Evolutionary conservation across 2,888 invertebrate species (phyloP).

Genomic region (Pachydiplax longipennis): DNA sequence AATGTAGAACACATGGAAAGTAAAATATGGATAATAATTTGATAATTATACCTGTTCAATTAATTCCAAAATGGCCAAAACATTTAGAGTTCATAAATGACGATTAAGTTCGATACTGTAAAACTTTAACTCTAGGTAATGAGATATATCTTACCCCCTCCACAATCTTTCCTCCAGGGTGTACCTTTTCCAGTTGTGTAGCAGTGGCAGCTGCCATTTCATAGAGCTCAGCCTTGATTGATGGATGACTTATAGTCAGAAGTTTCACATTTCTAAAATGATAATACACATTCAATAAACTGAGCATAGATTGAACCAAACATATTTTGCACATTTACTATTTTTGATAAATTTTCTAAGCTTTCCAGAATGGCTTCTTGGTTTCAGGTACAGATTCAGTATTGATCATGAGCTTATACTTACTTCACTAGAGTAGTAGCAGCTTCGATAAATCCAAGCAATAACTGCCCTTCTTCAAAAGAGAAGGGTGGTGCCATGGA

Average conservation of each 20-base stretch:
- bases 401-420: constrained; percentile 59
- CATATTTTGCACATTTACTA: no score
- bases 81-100: no score
- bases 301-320: neutral
- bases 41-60: neutral
- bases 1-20: neutral
- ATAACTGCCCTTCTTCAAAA: constrained; percentile 73
- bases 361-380: no score
- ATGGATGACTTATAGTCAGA: constrained; percentile 72
- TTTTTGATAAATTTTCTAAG: no score
- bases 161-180: constrained; percentile 81
- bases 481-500: constrained; percentile 53
- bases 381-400: no score
- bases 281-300: neutral
- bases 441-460: constrained; percentile 83
- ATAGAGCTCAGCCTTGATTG: constrained; percentile 76
- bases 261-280: constrained; percentile 61
- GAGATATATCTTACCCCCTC: constrained; percentile 66
- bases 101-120: no score
- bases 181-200: constrained; percentile 75
- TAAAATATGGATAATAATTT: neutral
- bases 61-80: neutral
- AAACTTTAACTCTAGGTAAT: neutral
- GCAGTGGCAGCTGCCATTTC: constrained; percentile 76
- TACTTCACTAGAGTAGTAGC: constrained; percentile 87